Evolutionary conservation across 30 jellyfish, hydroid and myxozoan genomes (phyloP).

Genomic region (Chrysaora quinquecirrha): DNA sequence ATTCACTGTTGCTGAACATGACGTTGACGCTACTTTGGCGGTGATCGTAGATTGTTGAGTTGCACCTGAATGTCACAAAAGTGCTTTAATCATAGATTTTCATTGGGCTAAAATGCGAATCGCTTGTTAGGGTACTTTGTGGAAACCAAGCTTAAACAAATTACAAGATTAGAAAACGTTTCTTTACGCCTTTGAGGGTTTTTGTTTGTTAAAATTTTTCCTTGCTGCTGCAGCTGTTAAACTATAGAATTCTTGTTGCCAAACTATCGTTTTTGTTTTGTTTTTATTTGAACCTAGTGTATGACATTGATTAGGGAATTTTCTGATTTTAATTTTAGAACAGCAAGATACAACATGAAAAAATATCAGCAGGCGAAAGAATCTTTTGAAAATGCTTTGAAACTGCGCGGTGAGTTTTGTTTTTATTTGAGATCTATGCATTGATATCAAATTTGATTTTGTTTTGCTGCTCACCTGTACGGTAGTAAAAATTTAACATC

Average conservation of each 20-base stretch:
- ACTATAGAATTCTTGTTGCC: no score
- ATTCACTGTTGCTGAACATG: no score
- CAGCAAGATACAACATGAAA: slow-evolving; percentile 57
- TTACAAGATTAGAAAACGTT: no score
- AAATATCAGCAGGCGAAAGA: slow-evolving; percentile 57
- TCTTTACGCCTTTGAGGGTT: no score
- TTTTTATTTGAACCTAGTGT: background rate
- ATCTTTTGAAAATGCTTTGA: slow-evolving; percentile 54
- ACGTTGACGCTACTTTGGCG: no score
- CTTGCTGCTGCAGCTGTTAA: no score
- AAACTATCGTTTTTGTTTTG: background rate
- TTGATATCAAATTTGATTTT: background rate
- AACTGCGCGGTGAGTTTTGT: slow-evolving; percentile 52
- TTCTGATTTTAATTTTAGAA: slow-evolving; percentile 25
- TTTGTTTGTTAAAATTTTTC: background rate
- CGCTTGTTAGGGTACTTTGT: no score
- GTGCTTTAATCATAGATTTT: no score
- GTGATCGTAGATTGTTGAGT: no score
- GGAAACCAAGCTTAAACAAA: no score
- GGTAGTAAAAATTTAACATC: background rate
- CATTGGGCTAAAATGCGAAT: no score
- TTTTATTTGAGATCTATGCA: background rate
- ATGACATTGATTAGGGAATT: background rate
- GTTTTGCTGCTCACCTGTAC: background rate
- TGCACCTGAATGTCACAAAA: no score